Percentiles rank a stretch among this genome's conserved stretches.
These are phyloP conservation scores for Leptatherina wallacei DNA, from an alignment of 2,797 vertebrate species.

Conservation along the genomic window DNA sequence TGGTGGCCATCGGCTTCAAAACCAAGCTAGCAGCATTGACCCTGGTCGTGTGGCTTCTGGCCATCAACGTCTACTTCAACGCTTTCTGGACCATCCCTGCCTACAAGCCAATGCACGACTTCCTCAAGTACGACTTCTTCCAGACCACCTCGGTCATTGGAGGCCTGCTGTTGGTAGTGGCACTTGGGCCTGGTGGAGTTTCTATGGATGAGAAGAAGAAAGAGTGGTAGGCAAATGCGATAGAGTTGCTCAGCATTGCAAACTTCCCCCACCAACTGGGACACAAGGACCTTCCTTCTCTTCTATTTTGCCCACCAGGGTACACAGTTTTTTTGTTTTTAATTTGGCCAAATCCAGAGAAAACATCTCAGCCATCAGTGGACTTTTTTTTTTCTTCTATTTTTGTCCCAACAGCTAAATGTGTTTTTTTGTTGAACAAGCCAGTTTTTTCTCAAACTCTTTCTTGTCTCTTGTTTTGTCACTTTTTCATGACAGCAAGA, in stretches of 20 bases:
- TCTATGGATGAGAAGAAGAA: slow-evolving; percentile 99
- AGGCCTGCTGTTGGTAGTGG: slow-evolving; percentile 95
- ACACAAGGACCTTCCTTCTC: slow-evolving; percentile 70
- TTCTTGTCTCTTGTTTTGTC: slow-evolving; percentile 40
- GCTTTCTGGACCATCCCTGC: slow-evolving; percentile 96
- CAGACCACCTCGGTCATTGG: slow-evolving; percentile 99
- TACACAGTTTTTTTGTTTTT: slow-evolving; percentile 39
- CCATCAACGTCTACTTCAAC: slow-evolving; percentile 97
- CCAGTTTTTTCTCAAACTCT: slow-evolving; percentile 7
- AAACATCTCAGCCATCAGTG: slow-evolving; percentile 32
- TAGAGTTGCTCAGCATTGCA: slow-evolving; percentile 64
- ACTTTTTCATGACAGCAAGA: slow-evolving; percentile 38
- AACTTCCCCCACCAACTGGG: slow-evolving; percentile 59
- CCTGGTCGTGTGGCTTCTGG: slow-evolving; percentile 94
- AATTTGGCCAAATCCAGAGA: slow-evolving; percentile 58
- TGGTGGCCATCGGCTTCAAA: slow-evolving; percentile 97
- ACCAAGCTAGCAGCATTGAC: slow-evolving; percentile 97
- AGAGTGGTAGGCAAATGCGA: slow-evolving; percentile 88
- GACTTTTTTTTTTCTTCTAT: slow-evolving; percentile 40
- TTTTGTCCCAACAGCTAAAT: slow-evolving; percentile 35
- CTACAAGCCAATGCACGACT: slow-evolving; percentile 99
- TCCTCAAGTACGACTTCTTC: slow-evolving; percentile 99
- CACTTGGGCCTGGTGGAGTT: slow-evolving; percentile 94
- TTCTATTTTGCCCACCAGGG: slow-evolving; percentile 46
- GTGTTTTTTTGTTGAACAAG: slow-evolving; percentile 4